phyloP scores from a whole-genome alignment of 2,888 invertebrate genomes.

The Rhaphigaster nebulosa region DNA sequence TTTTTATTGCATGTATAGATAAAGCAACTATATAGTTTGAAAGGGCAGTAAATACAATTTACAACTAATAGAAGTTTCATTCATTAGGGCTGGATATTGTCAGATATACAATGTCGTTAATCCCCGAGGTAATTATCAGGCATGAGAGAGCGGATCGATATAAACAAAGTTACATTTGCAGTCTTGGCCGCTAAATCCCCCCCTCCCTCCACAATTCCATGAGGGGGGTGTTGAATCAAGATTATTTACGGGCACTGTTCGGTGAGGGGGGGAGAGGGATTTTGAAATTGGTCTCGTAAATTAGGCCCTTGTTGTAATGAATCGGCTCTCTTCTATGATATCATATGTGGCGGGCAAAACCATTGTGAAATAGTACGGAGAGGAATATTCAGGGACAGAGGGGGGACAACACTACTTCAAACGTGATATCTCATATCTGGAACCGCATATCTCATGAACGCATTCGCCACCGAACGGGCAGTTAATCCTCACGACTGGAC shows the following conservation, averaged over 20 bases:
- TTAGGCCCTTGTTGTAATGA: slow-evolving; percentile 49
- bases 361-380: slow-evolving; percentile 42
- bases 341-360: slow-evolving; percentile 47
- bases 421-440: slow-evolving; percentile 33
- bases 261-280: neutral
- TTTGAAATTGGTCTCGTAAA: slow-evolving; percentile 53
- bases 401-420: neutral
- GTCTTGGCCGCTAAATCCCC: slow-evolving; percentile 14
- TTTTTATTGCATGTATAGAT: neutral
- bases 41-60: neutral
- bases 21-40: neutral
- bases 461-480: slow-evolving; percentile 2
- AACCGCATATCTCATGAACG: slow-evolving; percentile 20
- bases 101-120: neutral
- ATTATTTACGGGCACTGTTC: slow-evolving; percentile 48
- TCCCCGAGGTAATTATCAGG: slow-evolving; percentile 1
- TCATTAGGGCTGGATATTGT: slow-evolving; percentile 48
- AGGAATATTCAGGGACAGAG: neutral
- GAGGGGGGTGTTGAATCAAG: slow-evolving; percentile 42
- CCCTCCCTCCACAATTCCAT: neutral
- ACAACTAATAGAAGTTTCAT: slow-evolving; percentile 1
- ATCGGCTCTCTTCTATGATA: slow-evolving; percentile 54
- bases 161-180: slow-evolving; percentile 51
- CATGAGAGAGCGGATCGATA: neutral
- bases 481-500: neutral